Evolutionary conservation across 2,113 vertebrate species (phyloP), one percentile per base, ranked within the genome.

Genomic region (Ameiurus melas): DNA sequence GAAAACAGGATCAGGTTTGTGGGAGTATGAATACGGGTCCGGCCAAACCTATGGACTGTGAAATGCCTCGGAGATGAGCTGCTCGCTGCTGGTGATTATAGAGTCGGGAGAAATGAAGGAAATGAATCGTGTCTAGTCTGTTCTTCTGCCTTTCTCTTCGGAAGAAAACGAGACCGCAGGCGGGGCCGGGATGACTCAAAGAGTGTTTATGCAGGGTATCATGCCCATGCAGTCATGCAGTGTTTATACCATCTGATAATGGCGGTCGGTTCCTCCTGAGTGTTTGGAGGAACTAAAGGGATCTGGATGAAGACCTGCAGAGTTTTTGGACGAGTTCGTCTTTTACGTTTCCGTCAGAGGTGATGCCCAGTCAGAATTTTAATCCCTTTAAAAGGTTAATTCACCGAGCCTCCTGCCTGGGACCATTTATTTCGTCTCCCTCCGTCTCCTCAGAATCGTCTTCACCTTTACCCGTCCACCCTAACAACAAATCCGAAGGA

Each of bases 41-140:
- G 66, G 75, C 78, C 86, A 85, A 71, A 43, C 73, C 86, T 88
- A 68, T 87, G 80, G 83, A 88, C 86, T 79, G 89, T 78, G 85
- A 91, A 86, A 88, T 85, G 62, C 87, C 62, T 90, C 43, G 13
- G 85, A 84, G 81, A 85, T 90, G 89, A 85, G 89, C 84, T 87
- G 89, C 86, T 77, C 80, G 86, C 89, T 66, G 70, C 19, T 39
- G 33, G 87, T 88, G 85, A 89, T 91, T 85, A 89, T 60, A 79
- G 75, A 80, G 58, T 57, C 14, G 88, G 70, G 58, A 36, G 73
- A 81, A 86, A 78, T 78, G 78, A 87, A 64, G 47, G 55, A 81
- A 86, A 78, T 83, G 79, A 87, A 73, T 64, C 33, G 58, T 86
- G 80, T 85, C 87, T 43, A 36, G 78, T 75, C 66, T 60, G 57